A percentile compares a stretch with the other conserved stretches of the same genome.
phyloP scores from a whole-genome alignment of 2,113 vertebrate species.

The Microcebus jonahi region DNA sequence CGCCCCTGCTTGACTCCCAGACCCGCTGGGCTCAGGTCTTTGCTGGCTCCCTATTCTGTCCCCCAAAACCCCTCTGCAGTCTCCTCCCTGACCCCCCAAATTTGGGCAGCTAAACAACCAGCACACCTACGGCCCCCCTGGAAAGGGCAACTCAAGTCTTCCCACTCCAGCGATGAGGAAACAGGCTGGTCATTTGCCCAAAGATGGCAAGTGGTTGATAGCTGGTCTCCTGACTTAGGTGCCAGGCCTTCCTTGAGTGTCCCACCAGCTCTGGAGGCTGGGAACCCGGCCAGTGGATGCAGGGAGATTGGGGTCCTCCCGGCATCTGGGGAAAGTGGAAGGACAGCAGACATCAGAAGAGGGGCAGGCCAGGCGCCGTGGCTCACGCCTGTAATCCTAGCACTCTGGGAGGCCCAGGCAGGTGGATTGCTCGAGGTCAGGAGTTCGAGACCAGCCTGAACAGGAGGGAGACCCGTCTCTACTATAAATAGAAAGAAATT shows the following conservation, averaged over 20 bases:
- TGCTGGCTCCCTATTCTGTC: background rate
- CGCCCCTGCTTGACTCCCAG: background rate
- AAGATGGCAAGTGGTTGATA: background rate
- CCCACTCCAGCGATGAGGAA: background rate
- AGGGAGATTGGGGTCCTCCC: background rate
- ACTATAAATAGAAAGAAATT: too few species aligned
- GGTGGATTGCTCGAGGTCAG: too few species aligned
- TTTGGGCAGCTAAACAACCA: background rate
- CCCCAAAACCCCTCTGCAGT: background rate
- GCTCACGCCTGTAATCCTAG: too few species aligned
- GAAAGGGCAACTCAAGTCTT: background rate
- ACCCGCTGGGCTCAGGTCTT: background rate
- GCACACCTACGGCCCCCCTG: background rate
- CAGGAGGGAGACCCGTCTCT: too few species aligned
- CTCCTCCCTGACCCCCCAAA: background rate
- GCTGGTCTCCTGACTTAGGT: background rate
- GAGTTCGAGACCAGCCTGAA: too few species aligned
- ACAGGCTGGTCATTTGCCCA: background rate
- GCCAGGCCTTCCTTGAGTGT: too few species aligned
- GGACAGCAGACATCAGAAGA: background rate
- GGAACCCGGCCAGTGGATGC: too few species aligned
- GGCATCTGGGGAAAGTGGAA: background rate
- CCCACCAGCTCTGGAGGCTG: background rate
- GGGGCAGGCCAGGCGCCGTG: too few species aligned
- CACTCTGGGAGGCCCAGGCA: too few species aligned